Evolutionary conservation across 2,888 invertebrate genomes (phyloP).

Genomic region (Acrobasis consociella): DNA sequence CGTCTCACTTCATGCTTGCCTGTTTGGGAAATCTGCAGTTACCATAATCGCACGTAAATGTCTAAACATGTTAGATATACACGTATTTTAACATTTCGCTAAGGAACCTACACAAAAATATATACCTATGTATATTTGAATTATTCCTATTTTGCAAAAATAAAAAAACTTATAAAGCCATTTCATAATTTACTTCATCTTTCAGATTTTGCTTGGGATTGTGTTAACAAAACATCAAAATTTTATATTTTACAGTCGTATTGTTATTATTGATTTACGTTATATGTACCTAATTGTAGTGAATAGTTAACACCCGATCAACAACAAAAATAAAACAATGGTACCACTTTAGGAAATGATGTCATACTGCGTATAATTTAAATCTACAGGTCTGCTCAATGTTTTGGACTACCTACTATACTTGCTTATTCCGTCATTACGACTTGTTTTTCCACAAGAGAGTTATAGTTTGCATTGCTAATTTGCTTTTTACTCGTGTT

Average conservation of each 20-base stretch:
- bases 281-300: not conserved
- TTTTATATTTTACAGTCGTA: not conserved
- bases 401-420: slow-evolving; percentile 23
- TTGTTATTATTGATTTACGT: not conserved
- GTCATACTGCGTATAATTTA: slow-evolving; percentile 31
- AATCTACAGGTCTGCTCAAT: slow-evolving; percentile 22
- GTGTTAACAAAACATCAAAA: too few species aligned
- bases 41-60: slow-evolving; percentile 8
- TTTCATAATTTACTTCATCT: too few species aligned
- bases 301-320: slow-evolving; percentile 6
- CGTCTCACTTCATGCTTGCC: not conserved
- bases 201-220: too few species aligned
- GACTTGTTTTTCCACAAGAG: slow-evolving; percentile 19
- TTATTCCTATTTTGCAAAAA: too few species aligned
- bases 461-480: slow-evolving; percentile 17
- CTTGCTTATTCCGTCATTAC: slow-evolving; percentile 20
- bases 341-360: slow-evolving; percentile 24
- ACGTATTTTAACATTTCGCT: not conserved
- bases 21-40: slow-evolving; percentile 3
- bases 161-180: too few species aligned
- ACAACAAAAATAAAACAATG: slow-evolving; percentile 5
- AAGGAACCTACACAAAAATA: too few species aligned
- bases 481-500: slow-evolving; percentile 5
- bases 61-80: not conserved
- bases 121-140: too few species aligned